A percentile compares a stretch with the other conserved stretches of the same genome.
phyloP scores from a whole-genome alignment of 2,113 vertebrate species.

The Colaptes auratus region DNA sequence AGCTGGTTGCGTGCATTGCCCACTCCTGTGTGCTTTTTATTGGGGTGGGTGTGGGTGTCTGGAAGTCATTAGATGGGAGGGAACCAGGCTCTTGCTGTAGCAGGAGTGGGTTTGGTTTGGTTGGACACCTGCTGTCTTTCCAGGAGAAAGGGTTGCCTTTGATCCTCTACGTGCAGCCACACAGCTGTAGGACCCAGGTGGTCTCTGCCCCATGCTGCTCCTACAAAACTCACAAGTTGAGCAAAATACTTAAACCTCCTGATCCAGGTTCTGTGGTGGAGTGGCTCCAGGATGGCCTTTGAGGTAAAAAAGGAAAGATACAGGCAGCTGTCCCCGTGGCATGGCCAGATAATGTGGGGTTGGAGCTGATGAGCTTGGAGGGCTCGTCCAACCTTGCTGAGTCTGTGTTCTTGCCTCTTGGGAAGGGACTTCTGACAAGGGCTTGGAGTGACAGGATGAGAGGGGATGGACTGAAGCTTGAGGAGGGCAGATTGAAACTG shows the following conservation, averaged over 20 bases:
- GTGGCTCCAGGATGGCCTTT: conserved; percentile 82
- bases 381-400: no score
- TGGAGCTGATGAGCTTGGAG: no score
- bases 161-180: neutral
- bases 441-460: no score
- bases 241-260: conserved; percentile 84
- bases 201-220: neutral
- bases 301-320: neutral
- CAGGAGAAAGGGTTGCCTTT: neutral
- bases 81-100: neutral
- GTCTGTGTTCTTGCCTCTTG: no score
- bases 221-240: conserved; percentile 79
- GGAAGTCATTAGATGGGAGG: neutral
- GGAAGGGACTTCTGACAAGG: no score
- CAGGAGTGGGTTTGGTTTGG: neutral
- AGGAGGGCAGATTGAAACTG: no score
- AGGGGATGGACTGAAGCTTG: no score
- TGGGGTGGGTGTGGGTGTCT: neutral
- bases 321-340: no score
- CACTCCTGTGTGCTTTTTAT: neutral
- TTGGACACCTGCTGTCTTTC: neutral
- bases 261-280: conserved; percentile 87
- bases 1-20: neutral
- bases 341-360: no score
- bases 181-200: neutral